Evolutionary conservation across 2,113 vertebrate species (phyloP).

Genomic region (Thomomys bottae): DNA sequence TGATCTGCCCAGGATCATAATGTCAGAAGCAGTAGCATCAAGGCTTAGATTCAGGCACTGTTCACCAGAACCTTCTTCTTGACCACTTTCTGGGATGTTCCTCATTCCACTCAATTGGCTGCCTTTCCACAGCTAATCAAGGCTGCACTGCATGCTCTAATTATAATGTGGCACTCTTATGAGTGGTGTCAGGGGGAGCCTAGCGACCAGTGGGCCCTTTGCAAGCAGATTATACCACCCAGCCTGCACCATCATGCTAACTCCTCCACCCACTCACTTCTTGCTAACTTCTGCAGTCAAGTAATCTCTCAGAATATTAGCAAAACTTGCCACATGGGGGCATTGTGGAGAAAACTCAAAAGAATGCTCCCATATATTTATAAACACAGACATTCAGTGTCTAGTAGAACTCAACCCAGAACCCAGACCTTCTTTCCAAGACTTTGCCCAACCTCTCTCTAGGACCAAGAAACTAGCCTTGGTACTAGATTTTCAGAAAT

Average conservation of each 20-base stretch:
- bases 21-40: not conserved
- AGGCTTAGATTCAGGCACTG: not conserved
- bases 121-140: not conserved
- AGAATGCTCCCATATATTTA: no score
- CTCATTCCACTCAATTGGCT: not conserved
- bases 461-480: not conserved
- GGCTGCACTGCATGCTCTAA: fast-evolving
- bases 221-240: not conserved
- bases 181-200: no score
- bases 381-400: not conserved
- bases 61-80: not conserved
- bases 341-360: not conserved
- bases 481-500: not conserved
- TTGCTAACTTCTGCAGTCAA: not conserved
- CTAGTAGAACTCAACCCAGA: not conserved
- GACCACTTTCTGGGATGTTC: not conserved
- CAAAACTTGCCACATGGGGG: not conserved
- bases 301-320: not conserved
- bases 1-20: not conserved
- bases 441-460: not conserved
- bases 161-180: no score
- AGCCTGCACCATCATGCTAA: not conserved
- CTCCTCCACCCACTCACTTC: not conserved
- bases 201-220: no score
- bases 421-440: not conserved